These are phyloP conservation scores for Tortrix viridana DNA, from an alignment of 2,888 invertebrate species.

Conservation along the genomic window DNA sequence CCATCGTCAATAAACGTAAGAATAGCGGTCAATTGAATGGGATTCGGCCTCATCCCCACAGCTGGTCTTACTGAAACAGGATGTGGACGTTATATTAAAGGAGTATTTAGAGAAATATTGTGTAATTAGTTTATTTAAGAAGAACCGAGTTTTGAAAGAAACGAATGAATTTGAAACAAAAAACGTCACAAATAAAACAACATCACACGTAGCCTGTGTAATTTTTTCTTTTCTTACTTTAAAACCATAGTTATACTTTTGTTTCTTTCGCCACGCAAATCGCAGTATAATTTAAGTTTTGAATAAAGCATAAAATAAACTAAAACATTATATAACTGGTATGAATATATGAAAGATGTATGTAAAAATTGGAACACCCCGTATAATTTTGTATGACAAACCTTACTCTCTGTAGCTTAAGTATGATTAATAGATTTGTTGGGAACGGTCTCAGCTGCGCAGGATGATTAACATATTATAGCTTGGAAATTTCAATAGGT, in stretches of 20 bases:
- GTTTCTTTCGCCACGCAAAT: too few species aligned
- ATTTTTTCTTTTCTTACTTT: too few species aligned
- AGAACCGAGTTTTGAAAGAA: too few species aligned
- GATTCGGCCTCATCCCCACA: slow-evolving; percentile 62
- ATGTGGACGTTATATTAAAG: too few species aligned
- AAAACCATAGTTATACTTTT: too few species aligned
- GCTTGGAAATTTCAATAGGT: neutral
- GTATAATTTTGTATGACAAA: slow-evolving; percentile 52
- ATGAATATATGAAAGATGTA: neutral
- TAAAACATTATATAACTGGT: neutral
- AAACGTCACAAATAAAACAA: too few species aligned
- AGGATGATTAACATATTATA: neutral
- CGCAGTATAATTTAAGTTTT: too few species aligned
- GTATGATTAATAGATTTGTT: slow-evolving; percentile 68
- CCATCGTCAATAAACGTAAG: slow-evolving; percentile 49
- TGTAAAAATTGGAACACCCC: slow-evolving; percentile 44
- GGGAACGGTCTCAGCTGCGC: slow-evolving; percentile 18
- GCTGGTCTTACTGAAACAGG: slow-evolving; percentile 59
- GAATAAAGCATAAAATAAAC: neutral
- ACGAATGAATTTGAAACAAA: too few species aligned
- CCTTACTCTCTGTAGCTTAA: slow-evolving; percentile 49
- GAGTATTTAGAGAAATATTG: too few species aligned
- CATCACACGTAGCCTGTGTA: too few species aligned
- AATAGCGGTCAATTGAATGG: slow-evolving; percentile 68
- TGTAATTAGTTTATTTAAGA: too few species aligned